These are phyloP conservation scores for Callopanchax toddi DNA, from an alignment of 2,113 vertebrate species.

Conservation along the genomic window DNA sequence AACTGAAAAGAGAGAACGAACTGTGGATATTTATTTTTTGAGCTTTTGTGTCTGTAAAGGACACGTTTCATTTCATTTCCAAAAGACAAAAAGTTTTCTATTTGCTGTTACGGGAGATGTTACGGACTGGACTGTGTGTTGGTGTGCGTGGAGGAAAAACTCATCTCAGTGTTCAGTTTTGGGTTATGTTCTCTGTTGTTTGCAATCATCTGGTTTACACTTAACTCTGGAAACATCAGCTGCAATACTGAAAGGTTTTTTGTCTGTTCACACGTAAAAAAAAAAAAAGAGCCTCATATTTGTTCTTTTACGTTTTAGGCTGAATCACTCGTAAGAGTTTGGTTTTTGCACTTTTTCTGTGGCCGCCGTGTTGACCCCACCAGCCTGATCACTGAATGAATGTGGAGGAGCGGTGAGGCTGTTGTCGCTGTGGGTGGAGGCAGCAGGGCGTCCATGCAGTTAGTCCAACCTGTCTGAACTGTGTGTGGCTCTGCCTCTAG, in stretches of 20 bases:
- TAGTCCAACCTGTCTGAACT: slow-evolving; percentile 37
- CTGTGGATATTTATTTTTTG: slow-evolving; percentile 79
- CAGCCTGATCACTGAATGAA: slow-evolving; percentile 48
- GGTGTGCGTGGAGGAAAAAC: slow-evolving; percentile 11
- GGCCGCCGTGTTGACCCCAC: slow-evolving; percentile 50
- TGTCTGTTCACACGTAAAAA: no score
- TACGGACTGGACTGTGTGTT: slow-evolving; percentile 16
- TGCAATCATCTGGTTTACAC: slow-evolving; percentile 73
- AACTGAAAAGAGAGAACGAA: slow-evolving; percentile 32
- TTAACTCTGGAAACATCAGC: slow-evolving; percentile 55
- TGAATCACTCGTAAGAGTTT: slow-evolving; percentile 36
- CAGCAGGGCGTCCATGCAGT: slow-evolving; percentile 3
- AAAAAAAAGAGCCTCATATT: no score
- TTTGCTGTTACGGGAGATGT: slow-evolving; percentile 57
- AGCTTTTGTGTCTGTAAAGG: slow-evolving; percentile 60
- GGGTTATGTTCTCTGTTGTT: slow-evolving; percentile 47
- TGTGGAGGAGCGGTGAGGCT: slow-evolving; percentile 35
- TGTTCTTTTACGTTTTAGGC: slow-evolving; percentile 23
- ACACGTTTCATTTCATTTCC: slow-evolving; percentile 57
- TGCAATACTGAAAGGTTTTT: slow-evolving; percentile 44
- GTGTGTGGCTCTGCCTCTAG: slow-evolving; percentile 41
- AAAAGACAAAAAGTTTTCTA: slow-evolving; percentile 63
- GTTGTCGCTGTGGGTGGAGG: slow-evolving; percentile 21
- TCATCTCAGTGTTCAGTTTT: slow-evolving; percentile 60
- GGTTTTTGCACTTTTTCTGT: slow-evolving; percentile 56